phyloP scores from a whole-genome alignment of 2,888 invertebrate species.

The Eueremaeus valkanovi region DNA sequence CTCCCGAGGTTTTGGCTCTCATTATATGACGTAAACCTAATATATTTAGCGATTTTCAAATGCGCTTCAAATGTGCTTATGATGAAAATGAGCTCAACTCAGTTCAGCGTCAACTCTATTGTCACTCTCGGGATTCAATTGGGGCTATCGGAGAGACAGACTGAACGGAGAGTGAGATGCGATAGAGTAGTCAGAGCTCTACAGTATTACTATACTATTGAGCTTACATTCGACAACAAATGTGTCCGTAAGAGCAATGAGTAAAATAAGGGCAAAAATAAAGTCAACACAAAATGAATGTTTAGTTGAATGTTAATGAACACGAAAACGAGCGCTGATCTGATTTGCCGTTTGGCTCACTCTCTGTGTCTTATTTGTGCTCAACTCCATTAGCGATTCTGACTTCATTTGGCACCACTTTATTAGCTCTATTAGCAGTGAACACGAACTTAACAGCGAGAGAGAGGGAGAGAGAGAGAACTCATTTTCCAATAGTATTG shows the following conservation, averaged over 20 bases:
- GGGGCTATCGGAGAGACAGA: neutral
- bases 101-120: neutral
- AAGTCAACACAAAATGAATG: slow-evolving; percentile 36
- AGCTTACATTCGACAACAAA: slow-evolving; percentile 13
- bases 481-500: neutral
- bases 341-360: slow-evolving; percentile 21
- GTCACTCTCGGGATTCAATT: neutral
- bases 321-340: slow-evolving; percentile 32
- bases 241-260: slow-evolving; percentile 24
- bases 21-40: slow-evolving; percentile 30
- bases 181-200: neutral
- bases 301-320: slow-evolving; percentile 33
- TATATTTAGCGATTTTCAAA: slow-evolving; percentile 31
- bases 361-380: neutral
- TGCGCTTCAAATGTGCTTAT: slow-evolving; percentile 20
- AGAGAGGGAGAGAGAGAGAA: neutral
- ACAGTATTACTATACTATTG: neutral
- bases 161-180: no score
- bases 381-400: neutral
- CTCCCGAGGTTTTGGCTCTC: neutral
- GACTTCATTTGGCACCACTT: slow-evolving; percentile 28
- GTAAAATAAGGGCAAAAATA: slow-evolving; percentile 9
- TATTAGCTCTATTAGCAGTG: slow-evolving; percentile 16
- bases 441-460: neutral
- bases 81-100: slow-evolving; percentile 19